A percentile compares a stretch with the other conserved stretches of the same genome.
Evolutionary conservation across 1,140 invertebrate genomes (phyloP).

Genomic region (Eriosoma lanigerum): DNA sequence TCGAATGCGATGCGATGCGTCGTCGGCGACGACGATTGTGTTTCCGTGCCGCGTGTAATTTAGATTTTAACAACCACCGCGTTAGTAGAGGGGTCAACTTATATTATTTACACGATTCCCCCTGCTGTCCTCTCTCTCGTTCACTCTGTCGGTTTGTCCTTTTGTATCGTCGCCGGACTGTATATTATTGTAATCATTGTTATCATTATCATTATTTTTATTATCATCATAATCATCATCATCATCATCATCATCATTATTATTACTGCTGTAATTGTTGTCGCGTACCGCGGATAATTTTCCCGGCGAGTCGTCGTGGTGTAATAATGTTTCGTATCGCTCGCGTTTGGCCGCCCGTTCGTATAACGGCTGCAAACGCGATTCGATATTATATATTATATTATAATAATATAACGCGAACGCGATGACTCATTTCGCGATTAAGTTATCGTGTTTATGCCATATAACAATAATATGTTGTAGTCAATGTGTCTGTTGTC

Average conservation of each 20-base stretch:
- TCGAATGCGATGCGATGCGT: background rate
- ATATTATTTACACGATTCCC: background rate
- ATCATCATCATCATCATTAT: no score
- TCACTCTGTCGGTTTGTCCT: background rate
- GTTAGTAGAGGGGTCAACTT: conserved; percentile 3
- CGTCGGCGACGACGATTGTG: background rate
- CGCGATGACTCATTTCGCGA: no score
- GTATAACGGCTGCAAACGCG: background rate
- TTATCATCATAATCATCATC: no score
- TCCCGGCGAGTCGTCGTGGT: no score
- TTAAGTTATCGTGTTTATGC: no score
- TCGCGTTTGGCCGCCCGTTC: background rate
- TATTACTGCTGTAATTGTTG: background rate
- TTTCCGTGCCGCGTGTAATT: conserved; percentile 15
- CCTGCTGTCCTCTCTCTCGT: background rate
- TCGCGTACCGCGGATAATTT: background rate
- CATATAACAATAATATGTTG: background rate
- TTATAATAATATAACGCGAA: no score
- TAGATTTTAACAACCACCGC: conserved; percentile 19
- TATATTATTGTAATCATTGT: background rate
- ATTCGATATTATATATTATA: background rate
- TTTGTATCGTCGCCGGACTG: background rate
- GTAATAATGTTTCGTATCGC: no score
- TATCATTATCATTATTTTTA: background rate
- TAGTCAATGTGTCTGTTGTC: no score